Evolutionary conservation across 2,888 invertebrate species (phyloP), one percentile per base, ranked within the genome.

Genomic region (Meloe dianella): DNA sequence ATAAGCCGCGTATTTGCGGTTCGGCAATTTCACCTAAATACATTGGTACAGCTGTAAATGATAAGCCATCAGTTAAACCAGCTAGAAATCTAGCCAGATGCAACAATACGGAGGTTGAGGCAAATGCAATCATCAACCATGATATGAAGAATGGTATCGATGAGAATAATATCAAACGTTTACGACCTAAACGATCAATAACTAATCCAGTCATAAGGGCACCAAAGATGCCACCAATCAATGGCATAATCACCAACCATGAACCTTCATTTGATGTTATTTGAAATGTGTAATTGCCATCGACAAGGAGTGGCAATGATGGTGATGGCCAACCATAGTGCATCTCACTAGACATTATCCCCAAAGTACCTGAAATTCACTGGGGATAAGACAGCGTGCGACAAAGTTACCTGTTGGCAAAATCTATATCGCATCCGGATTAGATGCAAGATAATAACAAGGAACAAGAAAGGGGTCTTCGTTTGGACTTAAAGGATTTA

Each of bases 191-290:
- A 71, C 85, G 84, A 79, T 91, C 89, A 58, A 90, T 89, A 63
- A 89, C 82, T 76, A 89, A 85, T 14, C 89, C 90, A n/a, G 90
- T 87, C 22, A 89, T 83, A 14, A 89, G 79, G 20, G 89, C 89
- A 47, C 90, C 90, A 41, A 89, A 80, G 10, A 89, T 86, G 1
- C 89, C 89, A 71, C 90, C 90, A 60, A 90, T 84, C 71, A 90
- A 87, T 81, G 89, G 88, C 77, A 90, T 86, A 51, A 90, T 89
- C 0, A 88, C 89, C 79, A 89, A 85, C 89, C 89, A 89, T 75
- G 89, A 88, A 73, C 87, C 86, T 75, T 88, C 84, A 88, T 85
- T 61, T 83, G 85, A 75, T 89, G 86, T 30, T 82, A 88, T 85
- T 61, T 84, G 85, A 75, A 89, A 86, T 29, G 82, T 80, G 72